These are phyloP conservation scores for Scolopax mira DNA, from an alignment of 2,113 vertebrate species.

Conservation along the genomic window DNA sequence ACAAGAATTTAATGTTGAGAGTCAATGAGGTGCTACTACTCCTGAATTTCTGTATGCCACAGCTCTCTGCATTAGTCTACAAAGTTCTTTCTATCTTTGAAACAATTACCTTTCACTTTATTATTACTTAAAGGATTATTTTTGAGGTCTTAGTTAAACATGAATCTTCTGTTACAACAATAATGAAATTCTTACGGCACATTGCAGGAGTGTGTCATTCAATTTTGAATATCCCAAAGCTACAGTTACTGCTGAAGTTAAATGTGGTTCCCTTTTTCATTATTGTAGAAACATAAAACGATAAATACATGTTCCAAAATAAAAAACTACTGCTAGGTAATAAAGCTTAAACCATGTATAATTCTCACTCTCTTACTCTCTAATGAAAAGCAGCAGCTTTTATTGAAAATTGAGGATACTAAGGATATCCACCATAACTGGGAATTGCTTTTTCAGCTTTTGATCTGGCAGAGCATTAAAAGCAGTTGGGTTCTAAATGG, in stretches of 20 bases:
- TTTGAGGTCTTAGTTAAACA: not conserved
- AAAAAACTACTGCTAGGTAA: slow-evolving; percentile 4
- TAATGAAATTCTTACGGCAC: not conserved
- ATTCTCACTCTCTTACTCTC: not conserved
- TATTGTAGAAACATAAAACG: not conserved
- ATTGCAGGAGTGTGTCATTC: not conserved
- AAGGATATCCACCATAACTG: not conserved
- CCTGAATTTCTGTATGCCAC: not conserved
- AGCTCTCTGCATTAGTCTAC: not conserved
- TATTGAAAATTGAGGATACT: not conserved
- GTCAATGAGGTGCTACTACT: not conserved
- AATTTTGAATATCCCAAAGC: not conserved
- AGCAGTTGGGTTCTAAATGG: slow-evolving; percentile 53
- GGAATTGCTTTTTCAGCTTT: slow-evolving; percentile 44
- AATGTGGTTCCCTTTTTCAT: not conserved
- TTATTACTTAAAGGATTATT: not conserved
- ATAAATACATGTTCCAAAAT: not conserved
- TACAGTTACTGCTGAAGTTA: not conserved
- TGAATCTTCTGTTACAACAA: not conserved
- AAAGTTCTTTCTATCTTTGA: not conserved
- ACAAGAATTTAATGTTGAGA: not conserved
- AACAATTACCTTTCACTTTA: not conserved
- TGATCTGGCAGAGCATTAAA: slow-evolving; percentile 30
- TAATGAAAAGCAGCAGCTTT: not conserved
- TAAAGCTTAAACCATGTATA: not conserved